Evolutionary conservation across 2,888 invertebrate genomes (phyloP).

Genomic region (Agrenia bidenticulata): DNA sequence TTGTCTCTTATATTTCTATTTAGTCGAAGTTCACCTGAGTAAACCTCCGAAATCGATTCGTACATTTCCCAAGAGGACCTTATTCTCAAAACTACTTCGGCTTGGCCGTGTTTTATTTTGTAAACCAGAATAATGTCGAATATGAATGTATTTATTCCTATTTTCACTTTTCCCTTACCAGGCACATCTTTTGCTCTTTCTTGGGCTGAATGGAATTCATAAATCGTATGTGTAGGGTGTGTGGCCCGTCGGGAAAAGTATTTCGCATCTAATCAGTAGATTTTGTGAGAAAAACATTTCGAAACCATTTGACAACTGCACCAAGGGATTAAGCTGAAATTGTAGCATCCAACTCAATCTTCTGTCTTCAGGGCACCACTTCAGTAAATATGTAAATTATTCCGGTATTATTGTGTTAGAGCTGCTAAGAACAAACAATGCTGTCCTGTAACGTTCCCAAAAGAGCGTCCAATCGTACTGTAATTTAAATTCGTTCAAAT

Average conservation of each 20-base stretch:
- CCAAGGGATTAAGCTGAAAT: no score
- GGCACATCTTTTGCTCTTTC: background rate
- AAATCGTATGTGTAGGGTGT: background rate
- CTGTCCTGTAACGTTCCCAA: no score
- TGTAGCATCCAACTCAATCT: no score
- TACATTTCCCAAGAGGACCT: constrained; percentile 45
- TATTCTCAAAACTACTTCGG: constrained; percentile 2
- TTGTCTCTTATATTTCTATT: no score
- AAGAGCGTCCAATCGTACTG: no score
- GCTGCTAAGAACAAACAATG: no score
- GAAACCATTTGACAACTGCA: no score
- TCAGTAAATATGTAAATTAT: no score
- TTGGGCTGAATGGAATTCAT: constrained; percentile 1
- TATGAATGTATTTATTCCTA: constrained; percentile 4
- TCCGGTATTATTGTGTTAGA: no score
- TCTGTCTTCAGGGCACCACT: no score
- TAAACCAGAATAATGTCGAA: constrained; percentile 11
- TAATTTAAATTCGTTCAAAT: no score
- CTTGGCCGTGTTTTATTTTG: constrained; percentile 13
- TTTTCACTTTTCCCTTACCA: constrained; percentile 9
- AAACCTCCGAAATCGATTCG: constrained; percentile 42
- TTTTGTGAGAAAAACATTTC: background rate
- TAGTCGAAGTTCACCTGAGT: constrained; percentile 31
- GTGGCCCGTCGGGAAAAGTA: background rate
- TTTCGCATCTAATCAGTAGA: background rate